These are phyloP conservation scores for Callospermophilus lateralis DNA, from an alignment of 2,113 vertebrate genomes.

Conservation along the genomic window DNA sequence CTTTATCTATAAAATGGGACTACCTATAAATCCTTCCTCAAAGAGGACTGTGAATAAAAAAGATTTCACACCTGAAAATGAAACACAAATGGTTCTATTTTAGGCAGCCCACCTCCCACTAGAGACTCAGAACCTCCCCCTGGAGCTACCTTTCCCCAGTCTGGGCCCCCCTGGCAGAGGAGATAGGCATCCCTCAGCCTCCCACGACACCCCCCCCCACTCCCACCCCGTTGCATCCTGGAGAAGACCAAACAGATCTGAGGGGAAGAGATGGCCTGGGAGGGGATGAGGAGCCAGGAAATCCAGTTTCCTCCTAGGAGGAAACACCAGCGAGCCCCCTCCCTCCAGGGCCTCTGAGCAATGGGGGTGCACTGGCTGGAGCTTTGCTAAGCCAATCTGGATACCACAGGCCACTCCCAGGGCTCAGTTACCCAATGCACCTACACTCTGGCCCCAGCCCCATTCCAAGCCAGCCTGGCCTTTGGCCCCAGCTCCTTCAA, in stretches of 20 bases:
- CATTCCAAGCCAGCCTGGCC: conserved; percentile 50
- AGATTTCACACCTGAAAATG: neutral
- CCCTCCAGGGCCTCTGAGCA: neutral
- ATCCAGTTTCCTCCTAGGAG: neutral
- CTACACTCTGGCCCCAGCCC: neutral
- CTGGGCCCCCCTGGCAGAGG: neutral
- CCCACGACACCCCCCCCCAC: neutral
- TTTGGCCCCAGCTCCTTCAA: conserved; percentile 55
- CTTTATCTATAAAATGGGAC: neutral
- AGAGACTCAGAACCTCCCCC: neutral
- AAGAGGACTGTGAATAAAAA: neutral
- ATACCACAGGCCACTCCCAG: neutral
- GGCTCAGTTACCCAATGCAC: neutral
- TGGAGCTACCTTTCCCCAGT: neutral
- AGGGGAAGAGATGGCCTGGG: conserved; percentile 69
- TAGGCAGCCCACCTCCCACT: too few species aligned
- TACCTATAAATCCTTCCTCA: neutral
- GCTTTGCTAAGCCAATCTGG: neutral
- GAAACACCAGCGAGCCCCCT: neutral
- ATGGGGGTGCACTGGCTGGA: accelerated
- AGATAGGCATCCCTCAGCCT: neutral
- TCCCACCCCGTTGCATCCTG: neutral
- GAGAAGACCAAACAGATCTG: conserved; percentile 60
- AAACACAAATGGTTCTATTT: neutral
- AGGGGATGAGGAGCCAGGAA: neutral